Conservation (phyloP, 37 sponge, comb jelly and placozoan species). For the Dysidea cf. avara region DNA sequence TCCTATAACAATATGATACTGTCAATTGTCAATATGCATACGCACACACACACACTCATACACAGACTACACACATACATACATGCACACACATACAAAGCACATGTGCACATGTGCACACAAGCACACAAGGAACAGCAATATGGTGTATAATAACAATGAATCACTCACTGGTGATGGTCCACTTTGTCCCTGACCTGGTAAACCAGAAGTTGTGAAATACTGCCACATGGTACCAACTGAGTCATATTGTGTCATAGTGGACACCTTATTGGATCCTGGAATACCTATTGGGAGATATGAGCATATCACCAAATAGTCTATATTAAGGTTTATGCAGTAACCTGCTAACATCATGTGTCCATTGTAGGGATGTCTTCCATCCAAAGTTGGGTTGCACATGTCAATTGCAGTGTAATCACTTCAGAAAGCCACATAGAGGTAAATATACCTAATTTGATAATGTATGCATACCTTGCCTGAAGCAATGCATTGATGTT, state of each 20-base stretch:
- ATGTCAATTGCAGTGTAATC: conserved; percentile 21
- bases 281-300: too few species aligned
- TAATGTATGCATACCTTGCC: too few species aligned
- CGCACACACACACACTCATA: too few species aligned
- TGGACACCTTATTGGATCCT: too few species aligned
- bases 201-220: conserved; percentile 7
- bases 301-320: too few species aligned
- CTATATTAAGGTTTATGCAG: too few species aligned
- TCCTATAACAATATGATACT: not conserved
- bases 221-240: conserved; percentile 13
- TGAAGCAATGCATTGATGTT: not conserved
- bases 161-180: conserved; percentile 19
- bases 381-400: conserved; percentile 4
- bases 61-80: too few species aligned
- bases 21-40: too few species aligned
- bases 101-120: too few species aligned
- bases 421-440: not conserved
- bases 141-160: not conserved
- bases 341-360: conserved; percentile 11
- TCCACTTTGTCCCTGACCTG: conserved; percentile 7
- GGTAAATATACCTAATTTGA: not conserved
- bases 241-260: conserved; percentile 5
- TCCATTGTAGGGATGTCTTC: not conserved
- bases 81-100: too few species aligned
- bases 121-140: too few species aligned